A percentile compares a stretch with the other conserved stretches of the same genome.
phyloP scores from a whole-genome alignment of 2,888 invertebrate species.

The Salpingus planirostris region DNA sequence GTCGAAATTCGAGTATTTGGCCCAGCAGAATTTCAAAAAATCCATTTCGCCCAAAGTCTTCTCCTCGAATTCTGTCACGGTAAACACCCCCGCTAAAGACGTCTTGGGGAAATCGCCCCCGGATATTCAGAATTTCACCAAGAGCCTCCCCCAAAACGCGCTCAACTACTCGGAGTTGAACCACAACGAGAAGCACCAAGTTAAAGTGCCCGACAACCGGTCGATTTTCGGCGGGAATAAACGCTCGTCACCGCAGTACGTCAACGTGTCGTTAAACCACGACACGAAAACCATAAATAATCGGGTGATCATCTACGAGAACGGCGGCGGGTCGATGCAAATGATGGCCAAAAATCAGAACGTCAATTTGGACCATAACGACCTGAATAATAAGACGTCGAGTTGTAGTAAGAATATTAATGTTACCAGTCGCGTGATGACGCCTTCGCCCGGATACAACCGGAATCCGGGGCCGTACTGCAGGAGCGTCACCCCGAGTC shows the following conservation, averaged over 20 bases:
- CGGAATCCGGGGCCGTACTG: slow-evolving; percentile 41
- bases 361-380: slow-evolving; percentile 34
- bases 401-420: slow-evolving; percentile 32
- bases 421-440: slow-evolving; percentile 36
- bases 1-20: slow-evolving; percentile 71
- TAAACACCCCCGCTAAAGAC: slow-evolving; percentile 74
- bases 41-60: slow-evolving; percentile 69
- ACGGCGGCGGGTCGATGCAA: no score
- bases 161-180: slow-evolving; percentile 41
- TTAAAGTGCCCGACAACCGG: slow-evolving; percentile 34
- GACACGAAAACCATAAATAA: slow-evolving; percentile 41
- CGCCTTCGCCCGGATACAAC: slow-evolving; percentile 47
- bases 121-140: slow-evolving; percentile 54
- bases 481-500: slow-evolving; percentile 37
- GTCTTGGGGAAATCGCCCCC: slow-evolving; percentile 56
- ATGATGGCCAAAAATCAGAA: slow-evolving; percentile 35
- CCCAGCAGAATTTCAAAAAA: slow-evolving; percentile 54
- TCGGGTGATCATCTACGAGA: slow-evolving; percentile 37
- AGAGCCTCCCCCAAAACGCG: slow-evolving; percentile 46
- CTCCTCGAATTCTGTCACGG: slow-evolving; percentile 65
- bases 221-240: slow-evolving; percentile 33
- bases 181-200: slow-evolving; percentile 31
- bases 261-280: slow-evolving; percentile 38
- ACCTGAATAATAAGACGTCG: slow-evolving; percentile 34
- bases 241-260: slow-evolving; percentile 28